phyloP scores from a whole-genome alignment of 1,140 invertebrate species.

The Drosophila simulans region DNA sequence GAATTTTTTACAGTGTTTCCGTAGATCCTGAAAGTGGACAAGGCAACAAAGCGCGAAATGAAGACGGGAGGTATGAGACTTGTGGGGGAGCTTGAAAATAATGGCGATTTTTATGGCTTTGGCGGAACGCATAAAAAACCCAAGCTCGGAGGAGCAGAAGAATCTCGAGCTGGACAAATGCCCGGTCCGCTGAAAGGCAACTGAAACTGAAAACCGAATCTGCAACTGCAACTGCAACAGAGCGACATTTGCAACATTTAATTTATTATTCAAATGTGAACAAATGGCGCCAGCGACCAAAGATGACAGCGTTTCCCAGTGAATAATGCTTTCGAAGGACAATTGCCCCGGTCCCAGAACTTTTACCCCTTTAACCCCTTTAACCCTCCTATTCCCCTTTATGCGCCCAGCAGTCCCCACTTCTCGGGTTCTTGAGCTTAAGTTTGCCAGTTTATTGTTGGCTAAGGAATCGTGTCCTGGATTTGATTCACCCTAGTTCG shows the following conservation, averaged over 20 bases:
- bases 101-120: conserved; percentile 73
- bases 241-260: conserved; percentile 78
- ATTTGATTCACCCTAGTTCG: conserved; percentile 56
- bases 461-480: conserved; percentile 47
- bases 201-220: conserved; percentile 48
- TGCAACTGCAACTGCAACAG: conserved; percentile 42
- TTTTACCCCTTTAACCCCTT: neutral
- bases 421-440: conserved; percentile 35
- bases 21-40: conserved; percentile 37
- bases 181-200: conserved; percentile 51
- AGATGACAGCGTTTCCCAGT: conserved; percentile 67
- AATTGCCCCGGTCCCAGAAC: conserved; percentile 48
- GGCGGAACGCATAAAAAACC: conserved; percentile 68
- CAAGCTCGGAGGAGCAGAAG: conserved; percentile 28
- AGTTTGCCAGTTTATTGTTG: conserved; percentile 29
- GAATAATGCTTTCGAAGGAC: conserved; percentile 68
- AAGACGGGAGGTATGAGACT: conserved; percentile 11
- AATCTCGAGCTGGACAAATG: conserved; percentile 42
- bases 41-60: conserved; percentile 59
- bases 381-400: no score
- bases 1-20: conserved; percentile 8
- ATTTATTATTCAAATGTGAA: conserved; percentile 82
- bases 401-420: neutral
- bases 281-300: conserved; percentile 73
- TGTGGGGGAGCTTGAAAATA: conserved; percentile 59